Evolutionary conservation across 2,113 vertebrate species (phyloP).

Genomic region (Perca fluviatilis): DNA sequence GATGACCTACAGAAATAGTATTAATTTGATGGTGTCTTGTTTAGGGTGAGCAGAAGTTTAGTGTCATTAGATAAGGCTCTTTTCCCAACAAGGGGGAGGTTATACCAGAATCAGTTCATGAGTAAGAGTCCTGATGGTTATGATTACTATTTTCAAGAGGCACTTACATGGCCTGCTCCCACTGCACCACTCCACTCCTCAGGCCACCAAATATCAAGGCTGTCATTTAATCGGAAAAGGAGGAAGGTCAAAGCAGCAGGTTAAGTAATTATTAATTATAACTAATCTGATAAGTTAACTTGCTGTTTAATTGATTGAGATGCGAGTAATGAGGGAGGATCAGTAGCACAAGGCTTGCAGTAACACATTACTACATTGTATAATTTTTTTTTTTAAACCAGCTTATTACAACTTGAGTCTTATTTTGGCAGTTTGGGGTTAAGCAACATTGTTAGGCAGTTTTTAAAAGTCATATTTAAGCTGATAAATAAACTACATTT

Average conservation of each 20-base stretch:
- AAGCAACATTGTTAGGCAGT: neutral
- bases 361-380: neutral
- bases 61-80: neutral
- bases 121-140: neutral
- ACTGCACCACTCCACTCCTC: neutral
- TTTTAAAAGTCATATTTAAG: neutral
- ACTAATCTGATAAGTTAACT: slow-evolving; percentile 4
- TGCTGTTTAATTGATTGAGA: slow-evolving; percentile 24
- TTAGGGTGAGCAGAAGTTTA: neutral
- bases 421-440: neutral
- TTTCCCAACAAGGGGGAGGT: neutral
- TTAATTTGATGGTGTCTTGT: neutral
- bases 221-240: slow-evolving; percentile 16
- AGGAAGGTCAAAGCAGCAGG: slow-evolving; percentile 28
- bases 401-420: neutral
- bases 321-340: neutral
- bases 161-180: neutral
- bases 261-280: slow-evolving; percentile 7
- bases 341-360: neutral
- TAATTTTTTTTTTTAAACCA: neutral
- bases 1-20: neutral
- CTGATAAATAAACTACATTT: neutral
- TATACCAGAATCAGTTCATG: neutral
- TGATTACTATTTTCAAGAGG: slow-evolving; percentile 23
- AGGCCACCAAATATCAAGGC: neutral